Base-by-base conservation (phyloP, 2,113 vertebrate species). In the Serranochromis macrocephalus region DNA sequence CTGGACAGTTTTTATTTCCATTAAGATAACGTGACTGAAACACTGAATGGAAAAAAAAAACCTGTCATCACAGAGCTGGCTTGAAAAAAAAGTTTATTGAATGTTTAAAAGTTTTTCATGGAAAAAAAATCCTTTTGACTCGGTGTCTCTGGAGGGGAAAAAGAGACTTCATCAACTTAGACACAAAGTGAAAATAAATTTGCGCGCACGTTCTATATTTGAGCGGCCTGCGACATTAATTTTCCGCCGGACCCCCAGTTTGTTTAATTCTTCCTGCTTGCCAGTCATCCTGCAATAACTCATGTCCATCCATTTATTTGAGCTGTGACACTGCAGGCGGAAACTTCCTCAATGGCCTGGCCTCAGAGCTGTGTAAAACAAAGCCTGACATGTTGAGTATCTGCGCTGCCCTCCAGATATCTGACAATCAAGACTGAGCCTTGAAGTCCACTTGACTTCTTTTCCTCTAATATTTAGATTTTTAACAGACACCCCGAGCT, bases 231-330 rank as follows among this genome's bases (percentile, higher is more conserved):
- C 4, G 51, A 94, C 90, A 86, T 89, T 86, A 84, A 93, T 91
- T 95, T 95, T 95, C 95, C 87, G n/a, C 83, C 47, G 58, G 82
- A 92, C 81, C 80, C 83, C 82, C 78, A 42, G 89, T 94, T 95
- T 95, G 93, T 95, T 95, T 95, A 94, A 95, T 94, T 92, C 85
- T 63, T 85, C 82, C 82, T 90, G n/a, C 82, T 92, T 89, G 79
- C 88, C 85, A 90, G 93, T 88, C 92, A 93, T 96, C 95, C 96
- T 94, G 95, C 93, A 68, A 86, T 96, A 92, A 92, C 83, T 95
- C 93, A 92, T 80, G 82, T 75, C 68, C 51, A 66, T 86, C 85
- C 91, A 86, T 89, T 89, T 86, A 87, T 73, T 81, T 80, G 85
- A 78, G 58, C 82, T 80, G 24, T 89, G 88, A 92, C 91, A 86